Percentiles rank a stretch among this genome's conserved stretches.
phyloP scores from a whole-genome alignment of 2,888 invertebrate genomes.

The Rhodophaea formosa region DNA sequence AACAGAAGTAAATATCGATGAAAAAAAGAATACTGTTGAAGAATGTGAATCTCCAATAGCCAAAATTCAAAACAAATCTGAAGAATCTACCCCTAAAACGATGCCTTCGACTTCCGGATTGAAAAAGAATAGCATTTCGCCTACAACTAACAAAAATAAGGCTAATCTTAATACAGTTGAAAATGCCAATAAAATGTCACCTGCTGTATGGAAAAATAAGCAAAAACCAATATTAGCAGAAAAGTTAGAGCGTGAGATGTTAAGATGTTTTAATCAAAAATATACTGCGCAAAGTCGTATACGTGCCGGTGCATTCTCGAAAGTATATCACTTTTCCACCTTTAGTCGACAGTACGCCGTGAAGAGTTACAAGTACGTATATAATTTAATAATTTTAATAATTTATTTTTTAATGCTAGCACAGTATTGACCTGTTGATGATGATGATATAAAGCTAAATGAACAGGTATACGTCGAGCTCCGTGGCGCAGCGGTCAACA shows the following conservation, averaged over 20 bases:
- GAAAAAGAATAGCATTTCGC: background rate
- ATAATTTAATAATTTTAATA: background rate
- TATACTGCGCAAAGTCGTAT: background rate
- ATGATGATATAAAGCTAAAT: too few species aligned
- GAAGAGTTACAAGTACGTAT: conserved; percentile 10
- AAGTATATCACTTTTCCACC: background rate
- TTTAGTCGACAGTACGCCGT: background rate
- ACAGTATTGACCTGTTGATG: too few species aligned
- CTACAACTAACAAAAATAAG: background rate
- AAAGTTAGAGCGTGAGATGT: background rate
- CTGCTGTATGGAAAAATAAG: background rate
- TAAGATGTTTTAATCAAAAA: background rate
- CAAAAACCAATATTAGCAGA: background rate
- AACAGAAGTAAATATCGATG: background rate
- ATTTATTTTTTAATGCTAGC: background rate
- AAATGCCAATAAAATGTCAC: background rate
- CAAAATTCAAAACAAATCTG: background rate
- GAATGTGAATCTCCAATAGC: background rate
- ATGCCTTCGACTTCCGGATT: background rate
- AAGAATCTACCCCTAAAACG: background rate
- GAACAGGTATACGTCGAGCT: too few species aligned
- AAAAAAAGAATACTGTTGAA: background rate
- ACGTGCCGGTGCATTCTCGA: background rate
- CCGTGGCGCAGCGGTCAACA: too few species aligned
- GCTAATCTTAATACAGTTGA: background rate